These are phyloP conservation scores for Craterocephalus amniculus DNA, from an alignment of 2,797 vertebrate species.

Conservation along the genomic window DNA sequence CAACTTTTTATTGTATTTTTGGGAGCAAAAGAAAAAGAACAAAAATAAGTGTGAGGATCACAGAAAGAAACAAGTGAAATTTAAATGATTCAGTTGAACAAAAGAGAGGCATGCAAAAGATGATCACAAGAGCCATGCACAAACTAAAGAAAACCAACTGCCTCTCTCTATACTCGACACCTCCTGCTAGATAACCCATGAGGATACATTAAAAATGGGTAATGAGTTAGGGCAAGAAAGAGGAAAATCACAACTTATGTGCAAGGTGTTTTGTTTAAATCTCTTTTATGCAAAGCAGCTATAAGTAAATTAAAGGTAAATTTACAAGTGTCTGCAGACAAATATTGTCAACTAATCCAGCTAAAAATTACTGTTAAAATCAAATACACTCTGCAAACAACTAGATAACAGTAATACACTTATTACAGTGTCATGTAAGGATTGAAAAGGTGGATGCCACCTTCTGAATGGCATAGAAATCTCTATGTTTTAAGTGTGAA, in stretches of 20 bases:
- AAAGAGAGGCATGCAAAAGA: constrained; percentile 83
- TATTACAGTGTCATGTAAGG: not conserved
- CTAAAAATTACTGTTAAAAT: constrained; percentile 11
- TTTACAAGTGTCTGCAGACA: not conserved
- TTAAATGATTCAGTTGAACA: constrained; percentile 84
- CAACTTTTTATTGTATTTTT: constrained; percentile 92
- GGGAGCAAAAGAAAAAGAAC: constrained; percentile 95
- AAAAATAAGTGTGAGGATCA: constrained; percentile 94
- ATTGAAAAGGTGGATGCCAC: not conserved
- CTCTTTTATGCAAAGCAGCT: not conserved
- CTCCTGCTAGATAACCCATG: constrained; percentile 20
- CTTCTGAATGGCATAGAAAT: not conserved
- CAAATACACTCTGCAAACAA: not conserved
- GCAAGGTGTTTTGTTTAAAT: not conserved
- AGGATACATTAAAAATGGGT: constrained; percentile 10
- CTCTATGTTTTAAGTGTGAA: not conserved
- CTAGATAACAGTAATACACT: not conserved
- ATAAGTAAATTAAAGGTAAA: not conserved
- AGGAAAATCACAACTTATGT: constrained; percentile 5
- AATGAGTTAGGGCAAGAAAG: constrained; percentile 6
- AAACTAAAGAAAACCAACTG: constrained; percentile 50
- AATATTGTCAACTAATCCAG: constrained; percentile 9
- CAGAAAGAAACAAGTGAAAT: constrained; percentile 88
- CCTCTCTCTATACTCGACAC: constrained; percentile 19
- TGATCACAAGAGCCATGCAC: constrained; percentile 84